Percentiles rank a stretch among this genome's conserved stretches.
These are phyloP conservation scores for Amblyopsis hoosieri DNA, from an alignment of 2,797 vertebrate species.

Conservation along the genomic window DNA sequence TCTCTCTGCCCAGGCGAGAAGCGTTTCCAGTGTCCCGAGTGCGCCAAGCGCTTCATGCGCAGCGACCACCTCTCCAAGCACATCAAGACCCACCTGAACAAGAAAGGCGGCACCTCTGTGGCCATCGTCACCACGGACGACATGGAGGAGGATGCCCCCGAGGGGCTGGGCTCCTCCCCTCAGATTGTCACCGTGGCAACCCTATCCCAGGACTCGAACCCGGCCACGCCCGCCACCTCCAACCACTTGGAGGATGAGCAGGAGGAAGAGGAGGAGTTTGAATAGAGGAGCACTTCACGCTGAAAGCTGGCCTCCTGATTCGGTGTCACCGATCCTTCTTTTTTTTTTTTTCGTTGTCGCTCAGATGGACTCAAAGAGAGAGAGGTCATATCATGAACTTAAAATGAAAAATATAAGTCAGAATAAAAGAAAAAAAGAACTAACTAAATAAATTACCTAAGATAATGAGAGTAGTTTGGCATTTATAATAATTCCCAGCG, in stretches of 20 bases:
- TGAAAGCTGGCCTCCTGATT: conserved; percentile 56
- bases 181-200: conserved; percentile 94
- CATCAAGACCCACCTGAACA: conserved; percentile 99
- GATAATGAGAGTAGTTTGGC: conserved; percentile 67
- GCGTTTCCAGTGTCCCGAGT: conserved; percentile 97
- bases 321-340: conserved; percentile 46
- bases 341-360: conserved; percentile 45
- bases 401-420: conserved; percentile 72
- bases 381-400: conserved; percentile 60
- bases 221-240: conserved; percentile 92
- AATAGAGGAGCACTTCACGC: conserved; percentile 55
- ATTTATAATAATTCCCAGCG: conserved; percentile 62
- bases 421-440: conserved; percentile 63
- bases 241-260: conserved; percentile 94
- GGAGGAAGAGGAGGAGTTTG: conserved; percentile 76
- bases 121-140: conserved; percentile 98
- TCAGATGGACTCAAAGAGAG: conserved; percentile 61
- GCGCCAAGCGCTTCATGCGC: conserved; percentile 98
- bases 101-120: conserved; percentile 92
- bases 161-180: conserved; percentile 89
- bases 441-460: conserved; percentile 54
- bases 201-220: conserved; percentile 92
- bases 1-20: conserved; percentile 86
- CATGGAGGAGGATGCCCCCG: conserved; percentile 92
- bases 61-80: conserved; percentile 99